phyloP scores from a whole-genome alignment of 1,140 invertebrate species.

The Muscidifurax raptorellus region DNA sequence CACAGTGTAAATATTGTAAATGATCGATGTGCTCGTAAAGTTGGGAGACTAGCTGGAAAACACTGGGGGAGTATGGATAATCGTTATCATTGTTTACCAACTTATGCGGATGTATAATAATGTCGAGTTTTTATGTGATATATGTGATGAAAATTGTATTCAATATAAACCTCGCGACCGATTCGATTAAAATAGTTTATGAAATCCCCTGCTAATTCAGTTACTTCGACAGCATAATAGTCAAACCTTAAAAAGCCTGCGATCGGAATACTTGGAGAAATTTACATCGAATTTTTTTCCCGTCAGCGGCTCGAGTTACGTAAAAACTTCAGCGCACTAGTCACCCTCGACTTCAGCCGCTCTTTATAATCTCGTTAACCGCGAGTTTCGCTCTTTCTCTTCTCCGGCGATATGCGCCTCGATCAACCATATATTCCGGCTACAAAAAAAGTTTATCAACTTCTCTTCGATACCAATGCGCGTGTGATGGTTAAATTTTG shows the following conservation, averaged over 20 bases:
- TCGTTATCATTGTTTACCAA: too few species aligned
- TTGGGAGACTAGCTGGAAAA: too few species aligned
- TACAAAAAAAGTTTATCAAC: too few species aligned
- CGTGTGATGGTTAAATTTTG: not conserved
- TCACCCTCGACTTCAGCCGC: not conserved
- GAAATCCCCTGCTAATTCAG: constrained; percentile 9
- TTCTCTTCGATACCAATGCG: too few species aligned
- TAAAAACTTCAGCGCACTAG: constrained; percentile 15
- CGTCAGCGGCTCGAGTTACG: constrained; percentile 1
- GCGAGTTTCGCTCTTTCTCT: not conserved
- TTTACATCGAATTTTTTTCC: constrained; percentile 19
- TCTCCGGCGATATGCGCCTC: not conserved
- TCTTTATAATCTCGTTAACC: constrained; percentile 40
- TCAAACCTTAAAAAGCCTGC: constrained; percentile 39
- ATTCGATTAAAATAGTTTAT: constrained; percentile 9
- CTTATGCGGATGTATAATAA: too few species aligned
- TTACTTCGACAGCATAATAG: constrained; percentile 21
- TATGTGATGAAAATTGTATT: too few species aligned
- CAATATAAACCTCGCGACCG: too few species aligned
- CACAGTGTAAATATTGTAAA: too few species aligned
- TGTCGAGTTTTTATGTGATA: too few species aligned
- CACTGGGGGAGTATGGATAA: too few species aligned
- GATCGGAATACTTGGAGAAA: constrained; percentile 24
- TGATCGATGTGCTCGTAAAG: too few species aligned
- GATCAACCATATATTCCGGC: not conserved